Evolutionary conservation across 2,113 vertebrate species (phyloP), one percentile per base, ranked within the genome.

Genomic region (Cyprinodon variegatus): DNA sequence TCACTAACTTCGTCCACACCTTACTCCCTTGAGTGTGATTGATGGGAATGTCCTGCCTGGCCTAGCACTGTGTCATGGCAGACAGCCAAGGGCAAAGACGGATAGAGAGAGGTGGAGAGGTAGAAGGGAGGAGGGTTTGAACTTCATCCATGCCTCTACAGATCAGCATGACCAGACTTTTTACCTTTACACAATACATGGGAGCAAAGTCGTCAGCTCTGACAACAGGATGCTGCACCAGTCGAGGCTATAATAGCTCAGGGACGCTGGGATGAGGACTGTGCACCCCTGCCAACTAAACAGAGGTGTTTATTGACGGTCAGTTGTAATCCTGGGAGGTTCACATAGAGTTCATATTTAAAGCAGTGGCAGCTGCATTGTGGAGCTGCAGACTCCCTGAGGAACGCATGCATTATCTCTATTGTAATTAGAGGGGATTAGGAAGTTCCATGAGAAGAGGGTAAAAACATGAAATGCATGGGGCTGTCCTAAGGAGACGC

Each of bases 11-110:
- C 75, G 73, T 80, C 81, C 85, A 83, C 89, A 85, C 78, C 74
- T 85, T 76, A 86, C 66, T 73, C 79, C 60, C 46, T 13, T 82
- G 79, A 81, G 85, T 89, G 83, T 90, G 88, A 92, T 88, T 90
- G 84, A 90, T 92, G 82, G 72, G 63, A 76, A 81, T 71, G 72
- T 82, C 79, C 63, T 83, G 76, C 76, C 70, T 73, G 69, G 72
- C 77, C 85, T 65, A 68, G 79, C 72, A 50, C 53, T 6, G 64
- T 86, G 88, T 88, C 80, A 74, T 79, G 85, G 86, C 82, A 45
- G 7, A 70, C 71, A 70, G 86, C 81, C 72, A 50, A 81, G 86
- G 84, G 82, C 84, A 76, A 86, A 78, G 86, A 70, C 82, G 84
- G 64, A 50, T 68, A 43, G n/a, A 3, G 71, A 46, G 74, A 46